Evolutionary conservation across 2,888 invertebrate species (phyloP), one percentile per base, ranked within the genome.

Genomic region (Plutella xylostella): DNA sequence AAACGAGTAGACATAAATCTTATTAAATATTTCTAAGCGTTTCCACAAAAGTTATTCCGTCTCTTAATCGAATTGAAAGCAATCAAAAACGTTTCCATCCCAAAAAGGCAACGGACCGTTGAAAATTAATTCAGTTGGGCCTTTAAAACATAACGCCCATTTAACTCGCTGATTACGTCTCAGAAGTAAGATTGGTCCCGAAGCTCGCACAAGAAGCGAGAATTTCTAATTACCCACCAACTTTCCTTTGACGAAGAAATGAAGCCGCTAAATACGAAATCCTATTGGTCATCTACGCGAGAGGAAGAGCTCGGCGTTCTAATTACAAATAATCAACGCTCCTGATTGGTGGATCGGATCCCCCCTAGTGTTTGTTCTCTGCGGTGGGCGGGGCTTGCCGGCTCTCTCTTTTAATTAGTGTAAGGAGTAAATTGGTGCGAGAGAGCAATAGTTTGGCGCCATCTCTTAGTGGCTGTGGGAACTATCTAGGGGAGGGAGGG

Each of bases 321-420:
- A 85, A 85, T 85, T 85, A 85, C 79, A 75, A 82, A 84, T 72
- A 85, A 85, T 85, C 85, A 85, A 85, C 78, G 62, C 48, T 63
- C 56, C 68, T 63, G 63, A 84, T 85, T 85, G 85, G 85, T 55
- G 58, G 68, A 57, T 45, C 52, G 55, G 57, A 62, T 72, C 72
- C 80, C 79, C 80, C 73, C 77, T 68, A 69, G 72, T 79, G 68
- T 83, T 83, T 83, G 83, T 83, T 83, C 82, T 83, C 71, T 58
- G 63, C 56, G 52, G 65, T 65, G 66, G 82, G 82, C 80, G 83
- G 71, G 78, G 79, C 65, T 55, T 63, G 72, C 77, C 74, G 73
- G 73, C 77, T 78, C 79, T 70, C 78, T 77, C 78, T 85, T 85
- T 85, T 85, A 85, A 85, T 85, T 85, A 85, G 83, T 82, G 78